Conservation (phyloP, 2,888 invertebrate genomes). For the Lymantria dispar region DNA sequence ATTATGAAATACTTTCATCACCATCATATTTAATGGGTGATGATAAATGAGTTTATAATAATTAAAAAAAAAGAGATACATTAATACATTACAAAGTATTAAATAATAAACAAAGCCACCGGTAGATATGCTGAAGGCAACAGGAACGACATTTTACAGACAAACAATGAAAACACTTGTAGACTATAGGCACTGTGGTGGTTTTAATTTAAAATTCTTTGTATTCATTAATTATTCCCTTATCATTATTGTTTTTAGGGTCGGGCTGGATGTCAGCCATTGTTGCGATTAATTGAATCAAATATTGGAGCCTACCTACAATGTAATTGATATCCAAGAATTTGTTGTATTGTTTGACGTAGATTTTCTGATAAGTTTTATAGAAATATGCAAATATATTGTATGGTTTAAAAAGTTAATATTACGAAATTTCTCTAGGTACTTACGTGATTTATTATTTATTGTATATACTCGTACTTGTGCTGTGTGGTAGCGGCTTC, state of each 20-base stretch:
- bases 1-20: too few species aligned
- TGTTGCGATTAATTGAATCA: slow-evolving; percentile 21
- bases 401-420: too few species aligned
- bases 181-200: slow-evolving; percentile 1
- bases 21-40: too few species aligned
- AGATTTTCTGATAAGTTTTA: background rate
- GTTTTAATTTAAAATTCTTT: slow-evolving; percentile 25
- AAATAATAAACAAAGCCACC: slow-evolving; percentile 5
- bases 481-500: too few species aligned
- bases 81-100: background rate
- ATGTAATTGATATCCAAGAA: background rate
- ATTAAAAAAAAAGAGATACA: background rate
- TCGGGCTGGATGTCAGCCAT: slow-evolving; percentile 20
- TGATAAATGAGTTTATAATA: too few species aligned
- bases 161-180: slow-evolving; percentile 16
- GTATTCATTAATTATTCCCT: slow-evolving; percentile 34
- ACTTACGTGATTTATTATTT: too few species aligned
- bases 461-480: too few species aligned
- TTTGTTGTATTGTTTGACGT: background rate
- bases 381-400: too few species aligned
- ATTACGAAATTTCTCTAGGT: too few species aligned
- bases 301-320: background rate
- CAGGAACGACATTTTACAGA: slow-evolving; percentile 14
- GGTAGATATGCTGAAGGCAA: slow-evolving; percentile 4
- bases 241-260: slow-evolving; percentile 29